Evolutionary conservation across 2,797 vertebrate genomes (phyloP).

Genomic region (Epinephelus awoara): DNA sequence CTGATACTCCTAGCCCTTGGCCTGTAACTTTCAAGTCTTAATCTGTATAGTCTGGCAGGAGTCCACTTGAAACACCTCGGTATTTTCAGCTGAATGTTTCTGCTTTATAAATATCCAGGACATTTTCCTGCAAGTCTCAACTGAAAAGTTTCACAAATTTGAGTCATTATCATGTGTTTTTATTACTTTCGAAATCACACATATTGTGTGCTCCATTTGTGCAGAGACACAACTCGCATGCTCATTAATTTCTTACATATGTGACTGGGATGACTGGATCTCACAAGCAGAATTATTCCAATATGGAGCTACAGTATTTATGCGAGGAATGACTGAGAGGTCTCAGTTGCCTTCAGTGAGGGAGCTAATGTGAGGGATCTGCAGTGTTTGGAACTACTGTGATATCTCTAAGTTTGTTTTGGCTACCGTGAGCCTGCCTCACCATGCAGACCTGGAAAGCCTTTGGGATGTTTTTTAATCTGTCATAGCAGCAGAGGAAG

Average conservation of each 20-base stretch:
- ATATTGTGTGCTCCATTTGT: not conserved
- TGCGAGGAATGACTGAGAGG: constrained; percentile 27
- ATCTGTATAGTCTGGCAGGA: not conserved
- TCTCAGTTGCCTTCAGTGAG: constrained; percentile 24
- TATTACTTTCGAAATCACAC: constrained; percentile 20
- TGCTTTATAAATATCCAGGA: not conserved
- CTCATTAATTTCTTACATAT: constrained; percentile 9
- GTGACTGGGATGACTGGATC: constrained; percentile 6
- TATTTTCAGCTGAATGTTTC: not conserved
- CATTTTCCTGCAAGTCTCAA: not conserved
- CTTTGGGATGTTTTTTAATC: constrained; percentile 31
- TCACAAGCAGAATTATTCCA: constrained; percentile 17
- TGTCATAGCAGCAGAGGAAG: constrained; percentile 34
- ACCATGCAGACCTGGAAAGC: constrained; percentile 49
- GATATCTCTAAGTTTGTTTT: constrained; percentile 53
- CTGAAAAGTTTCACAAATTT: not conserved
- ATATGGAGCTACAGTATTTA: constrained; percentile 25
- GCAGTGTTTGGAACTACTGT: constrained; percentile 17
- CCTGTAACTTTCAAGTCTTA: not conserved
- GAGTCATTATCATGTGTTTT: constrained; percentile 17
- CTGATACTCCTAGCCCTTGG: not conserved
- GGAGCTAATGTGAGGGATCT: constrained; percentile 26
- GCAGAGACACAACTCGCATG: constrained; percentile 16
- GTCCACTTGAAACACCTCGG: not conserved
- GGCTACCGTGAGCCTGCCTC: constrained; percentile 40